phyloP scores from a whole-genome alignment of 2,113 vertebrate genomes.

The Physeter macrocephalus region DNA sequence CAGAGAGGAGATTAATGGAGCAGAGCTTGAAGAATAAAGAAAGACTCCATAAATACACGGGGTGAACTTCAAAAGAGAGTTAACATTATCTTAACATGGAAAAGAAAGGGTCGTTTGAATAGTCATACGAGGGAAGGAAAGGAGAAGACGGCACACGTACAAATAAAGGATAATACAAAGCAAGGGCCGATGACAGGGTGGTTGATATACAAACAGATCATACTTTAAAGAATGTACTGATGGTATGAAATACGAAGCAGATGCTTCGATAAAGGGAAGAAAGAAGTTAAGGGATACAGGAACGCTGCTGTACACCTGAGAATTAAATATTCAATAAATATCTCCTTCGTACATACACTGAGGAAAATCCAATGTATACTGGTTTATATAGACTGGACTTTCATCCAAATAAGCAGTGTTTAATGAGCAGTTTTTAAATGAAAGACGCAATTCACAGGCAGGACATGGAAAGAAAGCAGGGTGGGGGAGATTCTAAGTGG shows the following conservation, averaged over 20 bases:
- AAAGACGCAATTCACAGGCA: too few species aligned
- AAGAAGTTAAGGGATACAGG: accelerated
- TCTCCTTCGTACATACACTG: neutral
- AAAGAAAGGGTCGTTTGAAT: neutral
- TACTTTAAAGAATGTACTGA: neutral
- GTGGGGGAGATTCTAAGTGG: neutral
- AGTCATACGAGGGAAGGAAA: neutral
- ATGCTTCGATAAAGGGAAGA: neutral
- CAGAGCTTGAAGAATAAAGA: neutral
- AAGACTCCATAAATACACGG: neutral
- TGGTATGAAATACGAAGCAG: neutral
- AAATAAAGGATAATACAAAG: neutral
- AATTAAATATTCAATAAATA: neutral
- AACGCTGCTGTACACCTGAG: neutral
- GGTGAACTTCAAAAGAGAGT: neutral
- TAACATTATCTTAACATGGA: neutral
- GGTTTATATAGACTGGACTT: neutral
- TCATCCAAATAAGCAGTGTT: neutral
- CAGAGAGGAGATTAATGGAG: neutral
- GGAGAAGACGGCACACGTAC: neutral
- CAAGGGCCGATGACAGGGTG: neutral
- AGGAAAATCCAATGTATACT: neutral
- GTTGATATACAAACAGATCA: neutral
- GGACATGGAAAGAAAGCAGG: too few species aligned
- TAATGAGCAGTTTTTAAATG: too few species aligned